phyloP scores from a whole-genome alignment of 2,888 invertebrate species.

The Lycocerus yunnanus region DNA sequence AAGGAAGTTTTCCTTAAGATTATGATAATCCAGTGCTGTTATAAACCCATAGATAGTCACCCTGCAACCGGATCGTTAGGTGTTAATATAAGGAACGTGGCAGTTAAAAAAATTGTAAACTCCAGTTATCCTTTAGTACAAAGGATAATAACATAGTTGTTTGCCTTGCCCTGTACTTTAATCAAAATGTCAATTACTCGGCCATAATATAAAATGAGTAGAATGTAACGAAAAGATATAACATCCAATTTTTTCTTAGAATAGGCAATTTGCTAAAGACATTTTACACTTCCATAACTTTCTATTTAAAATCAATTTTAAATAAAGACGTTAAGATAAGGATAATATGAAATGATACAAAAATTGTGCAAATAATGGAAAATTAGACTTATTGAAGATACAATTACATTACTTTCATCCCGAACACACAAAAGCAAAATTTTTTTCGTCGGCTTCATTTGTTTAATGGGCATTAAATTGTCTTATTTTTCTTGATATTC shows the following conservation, averaged over 20 bases:
- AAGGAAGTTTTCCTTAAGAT: not conserved
- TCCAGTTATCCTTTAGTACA: not conserved
- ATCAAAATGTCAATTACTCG: not conserved
- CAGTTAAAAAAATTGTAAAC: not conserved
- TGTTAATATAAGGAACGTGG: not conserved
- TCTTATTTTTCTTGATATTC: not conserved
- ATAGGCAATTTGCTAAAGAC: conserved; percentile 14
- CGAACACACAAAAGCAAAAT: not conserved
- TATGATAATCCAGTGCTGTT: not conserved
- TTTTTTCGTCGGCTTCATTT: not conserved
- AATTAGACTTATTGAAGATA: not conserved
- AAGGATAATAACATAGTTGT: not conserved
- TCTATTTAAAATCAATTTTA: conserved; percentile 21
- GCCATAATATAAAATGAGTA: not conserved
- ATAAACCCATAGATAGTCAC: not conserved
- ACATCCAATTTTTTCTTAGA: conserved; percentile 19
- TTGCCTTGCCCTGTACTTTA: not conserved
- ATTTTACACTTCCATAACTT: conserved; percentile 20
- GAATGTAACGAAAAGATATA: not conserved
- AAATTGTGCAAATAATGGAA: conserved; percentile 3
- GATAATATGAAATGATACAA: not conserved
- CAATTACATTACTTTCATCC: not conserved
- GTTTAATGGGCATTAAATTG: not conserved
- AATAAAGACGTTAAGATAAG: conserved; percentile 10
- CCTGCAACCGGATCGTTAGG: not conserved